A percentile compares a stretch with the other conserved stretches of the same genome.
Conservation (phyloP, 2,888 invertebrate genomes). For the Myathropa florea region DNA sequence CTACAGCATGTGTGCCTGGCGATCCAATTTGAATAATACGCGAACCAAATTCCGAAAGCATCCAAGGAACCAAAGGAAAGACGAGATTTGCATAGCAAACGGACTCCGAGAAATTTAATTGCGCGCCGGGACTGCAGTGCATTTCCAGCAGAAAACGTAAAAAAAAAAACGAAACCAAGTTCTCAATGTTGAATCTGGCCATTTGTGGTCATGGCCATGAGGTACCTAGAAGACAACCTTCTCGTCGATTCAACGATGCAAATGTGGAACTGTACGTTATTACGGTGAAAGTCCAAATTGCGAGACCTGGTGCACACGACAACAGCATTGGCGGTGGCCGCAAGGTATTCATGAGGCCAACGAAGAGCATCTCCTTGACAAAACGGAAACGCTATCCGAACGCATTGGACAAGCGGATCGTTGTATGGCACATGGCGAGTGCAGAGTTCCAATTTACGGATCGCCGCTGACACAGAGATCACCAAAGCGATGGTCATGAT, state of each 20-base stretch:
- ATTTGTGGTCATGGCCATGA: slow-evolving; percentile 46
- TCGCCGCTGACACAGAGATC: slow-evolving; percentile 65
- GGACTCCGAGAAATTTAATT: slow-evolving; percentile 65
- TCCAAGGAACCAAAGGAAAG: slow-evolving; percentile 3
- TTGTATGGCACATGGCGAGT: slow-evolving; percentile 2
- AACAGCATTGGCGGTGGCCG: not conserved
- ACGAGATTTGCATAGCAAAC: slow-evolving; percentile 67
- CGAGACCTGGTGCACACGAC: slow-evolving; percentile 24
- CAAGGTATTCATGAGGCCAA: slow-evolving; percentile 60
- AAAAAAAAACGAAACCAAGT: slow-evolving; percentile 10
- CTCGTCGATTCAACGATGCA: slow-evolving; percentile 20
- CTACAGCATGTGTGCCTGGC: not conserved
- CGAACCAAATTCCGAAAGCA: slow-evolving; percentile 59
- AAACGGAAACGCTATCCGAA: slow-evolving; percentile 54
- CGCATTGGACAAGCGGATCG: slow-evolving; percentile 54
- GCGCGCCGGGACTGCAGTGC: slow-evolving; percentile 44
- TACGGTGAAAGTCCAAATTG: slow-evolving; percentile 66
- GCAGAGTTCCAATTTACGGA: slow-evolving; percentile 63
- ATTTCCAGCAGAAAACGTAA: slow-evolving; percentile 8
- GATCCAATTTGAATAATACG: slow-evolving; percentile 65
- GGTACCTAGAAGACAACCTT: slow-evolving; percentile 12
- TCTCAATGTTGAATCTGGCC: slow-evolving; percentile 40
- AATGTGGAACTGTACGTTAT: slow-evolving; percentile 58
- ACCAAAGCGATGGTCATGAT: slow-evolving; percentile 44
- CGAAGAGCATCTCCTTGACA: slow-evolving; percentile 48